These are phyloP conservation scores for Camponotus floridanus DNA, from an alignment of 1,140 invertebrate genomes.

Conservation along the genomic window DNA sequence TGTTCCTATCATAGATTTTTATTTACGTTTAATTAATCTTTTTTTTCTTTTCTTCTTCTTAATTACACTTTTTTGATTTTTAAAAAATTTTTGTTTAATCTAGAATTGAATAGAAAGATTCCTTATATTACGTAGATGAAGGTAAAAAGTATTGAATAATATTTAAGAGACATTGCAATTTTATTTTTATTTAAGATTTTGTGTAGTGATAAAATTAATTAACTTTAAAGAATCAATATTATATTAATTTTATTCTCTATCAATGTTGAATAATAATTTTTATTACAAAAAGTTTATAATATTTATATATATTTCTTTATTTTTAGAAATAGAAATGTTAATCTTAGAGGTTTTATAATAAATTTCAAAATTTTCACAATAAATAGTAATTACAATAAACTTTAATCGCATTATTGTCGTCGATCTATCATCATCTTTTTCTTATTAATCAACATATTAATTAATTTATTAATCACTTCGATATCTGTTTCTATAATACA, in stretches of 20 bases:
- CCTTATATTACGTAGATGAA: too few relatives aligned
- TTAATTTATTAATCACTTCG: not conserved
- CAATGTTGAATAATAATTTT: not conserved
- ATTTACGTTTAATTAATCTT: not conserved
- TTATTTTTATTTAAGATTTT: constrained; percentile 18
- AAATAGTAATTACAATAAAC: not conserved
- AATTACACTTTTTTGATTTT: not conserved
- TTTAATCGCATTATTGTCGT: not conserved
- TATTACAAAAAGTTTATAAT: not conserved
- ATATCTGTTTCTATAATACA: not conserved
- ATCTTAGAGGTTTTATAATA: not conserved
- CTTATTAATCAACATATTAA: not conserved
- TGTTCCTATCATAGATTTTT: not conserved
- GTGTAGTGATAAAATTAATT: not conserved
- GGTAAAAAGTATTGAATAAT: too few relatives aligned
- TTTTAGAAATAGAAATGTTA: not conserved
- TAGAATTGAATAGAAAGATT: too few relatives aligned
- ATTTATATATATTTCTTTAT: not conserved
- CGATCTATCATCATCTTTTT: not conserved
- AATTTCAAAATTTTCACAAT: not conserved
- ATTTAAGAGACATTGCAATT: too few relatives aligned
- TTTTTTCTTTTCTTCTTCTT: too few relatives aligned
- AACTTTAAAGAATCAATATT: not conserved
- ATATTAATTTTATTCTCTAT: not conserved
- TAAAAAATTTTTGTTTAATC: too few relatives aligned